Conservation (phyloP, 2,888 invertebrate species). For the Eupithecia centaureata region DNA sequence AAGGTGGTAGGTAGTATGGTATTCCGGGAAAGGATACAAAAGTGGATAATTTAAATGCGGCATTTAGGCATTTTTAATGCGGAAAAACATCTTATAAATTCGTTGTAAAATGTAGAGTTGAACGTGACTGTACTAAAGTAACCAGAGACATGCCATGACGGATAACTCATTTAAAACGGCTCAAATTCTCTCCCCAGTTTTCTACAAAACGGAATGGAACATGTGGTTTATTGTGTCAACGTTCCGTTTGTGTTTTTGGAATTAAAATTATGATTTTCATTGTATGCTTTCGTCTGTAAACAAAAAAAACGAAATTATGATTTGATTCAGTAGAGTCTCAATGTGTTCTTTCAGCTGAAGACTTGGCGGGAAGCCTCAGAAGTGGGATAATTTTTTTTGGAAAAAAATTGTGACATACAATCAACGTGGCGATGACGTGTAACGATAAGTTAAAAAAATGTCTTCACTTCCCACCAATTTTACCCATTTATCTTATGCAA, state of each 20-base stretch:
- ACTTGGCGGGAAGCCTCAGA: not conserved
- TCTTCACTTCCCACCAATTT: not conserved
- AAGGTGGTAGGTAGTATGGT: not conserved
- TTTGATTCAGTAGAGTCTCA: not conserved
- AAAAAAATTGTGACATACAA: no score
- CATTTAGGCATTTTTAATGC: not conserved
- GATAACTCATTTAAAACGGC: slow-evolving; percentile 25
- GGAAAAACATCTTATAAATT: not conserved
- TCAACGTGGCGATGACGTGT: no score
- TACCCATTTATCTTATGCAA: not conserved
- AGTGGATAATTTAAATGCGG: no score
- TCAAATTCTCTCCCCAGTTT: slow-evolving; percentile 23
- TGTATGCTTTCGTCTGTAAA: not conserved
- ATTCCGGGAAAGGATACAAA: not conserved
- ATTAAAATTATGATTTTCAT: not conserved
- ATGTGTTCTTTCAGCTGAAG: not conserved
- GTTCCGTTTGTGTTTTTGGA: not conserved
- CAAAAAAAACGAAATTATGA: not conserved
- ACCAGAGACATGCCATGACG: slow-evolving; percentile 19
- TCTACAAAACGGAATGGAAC: slow-evolving; percentile 4
- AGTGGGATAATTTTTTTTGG: not conserved
- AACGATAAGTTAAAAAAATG: no score
- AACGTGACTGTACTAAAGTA: not conserved
- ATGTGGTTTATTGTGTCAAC: not conserved
- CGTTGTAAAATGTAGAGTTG: not conserved